A percentile compares a stretch with the other conserved stretches of the same genome.
These are phyloP conservation scores for Daphoenositta chrysoptera DNA, from an alignment of 2,113 vertebrate genomes.

Conservation along the genomic window DNA sequence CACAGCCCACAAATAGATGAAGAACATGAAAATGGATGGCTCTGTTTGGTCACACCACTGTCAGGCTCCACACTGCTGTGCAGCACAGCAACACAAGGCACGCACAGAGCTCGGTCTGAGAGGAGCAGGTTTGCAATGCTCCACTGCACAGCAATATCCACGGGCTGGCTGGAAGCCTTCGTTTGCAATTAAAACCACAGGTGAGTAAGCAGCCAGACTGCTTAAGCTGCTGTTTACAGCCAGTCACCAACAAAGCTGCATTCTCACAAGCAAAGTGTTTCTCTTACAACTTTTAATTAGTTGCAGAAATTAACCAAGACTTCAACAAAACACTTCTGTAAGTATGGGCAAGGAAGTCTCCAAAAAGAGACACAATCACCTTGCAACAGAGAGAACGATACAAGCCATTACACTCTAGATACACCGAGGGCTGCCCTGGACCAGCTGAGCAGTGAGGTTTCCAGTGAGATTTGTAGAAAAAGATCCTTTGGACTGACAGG, in stretches of 20 bases:
- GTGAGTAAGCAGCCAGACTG: not conserved
- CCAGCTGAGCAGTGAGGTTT: not conserved
- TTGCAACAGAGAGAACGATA: not conserved
- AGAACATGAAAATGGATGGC: not conserved
- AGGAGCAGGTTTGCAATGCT: not conserved
- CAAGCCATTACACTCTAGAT: not conserved
- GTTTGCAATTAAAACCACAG: not conserved
- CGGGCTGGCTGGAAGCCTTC: not conserved
- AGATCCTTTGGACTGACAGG: not conserved
- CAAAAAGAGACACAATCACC: not conserved
- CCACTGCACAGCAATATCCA: not conserved
- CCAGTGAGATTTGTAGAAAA: not conserved
- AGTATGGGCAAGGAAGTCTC: not conserved
- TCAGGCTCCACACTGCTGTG: not conserved
- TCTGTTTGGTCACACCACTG: not conserved
- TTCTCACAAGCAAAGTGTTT: not conserved
- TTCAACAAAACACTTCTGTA: not conserved
- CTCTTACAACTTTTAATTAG: not conserved
- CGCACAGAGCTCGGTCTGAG: not conserved
- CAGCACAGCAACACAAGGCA: not conserved
- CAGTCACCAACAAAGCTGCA: not conserved
- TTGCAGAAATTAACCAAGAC: not conserved
- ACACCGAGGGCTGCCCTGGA: not conserved
- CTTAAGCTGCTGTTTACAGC: not conserved
- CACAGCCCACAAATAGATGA: not conserved